Evolutionary conservation across 2,888 invertebrate species (phyloP), one percentile per base, ranked within the genome.

Genomic region (Mylabris sibirica): DNA sequence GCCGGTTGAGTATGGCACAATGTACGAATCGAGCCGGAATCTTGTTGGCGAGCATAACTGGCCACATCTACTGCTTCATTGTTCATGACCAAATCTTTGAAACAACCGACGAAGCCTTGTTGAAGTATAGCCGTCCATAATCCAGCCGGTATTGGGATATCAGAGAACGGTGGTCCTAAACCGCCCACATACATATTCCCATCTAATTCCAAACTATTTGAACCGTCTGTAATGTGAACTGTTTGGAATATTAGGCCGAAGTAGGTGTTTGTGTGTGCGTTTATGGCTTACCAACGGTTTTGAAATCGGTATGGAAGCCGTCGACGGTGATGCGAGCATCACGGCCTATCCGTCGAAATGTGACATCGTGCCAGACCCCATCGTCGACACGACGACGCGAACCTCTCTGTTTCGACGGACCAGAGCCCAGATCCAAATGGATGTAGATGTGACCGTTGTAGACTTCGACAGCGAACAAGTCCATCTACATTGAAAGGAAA

Each of bases 401-500:
- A 0, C 94, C 94, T 77, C 95, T 90, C 64, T 96, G 92, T 80
- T 95, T 92, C 3, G 94, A 91, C 0, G 95, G 91, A 0, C 98
- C 98, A 3, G 96, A 95, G 0, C 98, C 98, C 60, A 98, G 88
- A 82, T 98, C 96, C 79, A 97, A 87, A 78, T 98, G 94, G 24
- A 98, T 91, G 86, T 95, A 97, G 73, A 99, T 91, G 83, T 97
- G 95, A 0, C 98, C 97, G 76, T 95, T 96, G 74, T 98, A 89
- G 76, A 99, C 89, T 85, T 99, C 99, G 76, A 99, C 92, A 1
- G 97, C 97, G 81, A 99, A 95, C 64, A 97, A 90, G 84, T 98
- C 97, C 63, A 93, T 91, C 93, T 95, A 87, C 4, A 30, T 30
- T 8, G 5, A n/a, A n/a, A n/a, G 30, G 30, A 30, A 30, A 30